Evolutionary conservation across 1,140 invertebrate species (phyloP).

Genomic region (Eupeodes corollae): DNA sequence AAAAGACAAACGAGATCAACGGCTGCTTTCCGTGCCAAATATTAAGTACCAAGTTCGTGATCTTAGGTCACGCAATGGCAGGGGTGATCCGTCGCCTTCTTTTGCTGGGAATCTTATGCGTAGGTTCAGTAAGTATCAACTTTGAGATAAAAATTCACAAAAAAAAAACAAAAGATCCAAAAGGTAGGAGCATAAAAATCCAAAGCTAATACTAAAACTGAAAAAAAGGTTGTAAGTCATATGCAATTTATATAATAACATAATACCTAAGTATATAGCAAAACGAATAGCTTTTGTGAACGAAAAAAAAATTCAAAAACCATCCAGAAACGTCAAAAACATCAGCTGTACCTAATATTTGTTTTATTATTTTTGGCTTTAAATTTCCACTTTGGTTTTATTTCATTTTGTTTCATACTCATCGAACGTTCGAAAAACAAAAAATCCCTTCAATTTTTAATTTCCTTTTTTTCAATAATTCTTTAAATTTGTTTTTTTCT

Average conservation of each 20-base stretch:
- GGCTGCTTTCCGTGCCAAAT: conserved; percentile 65
- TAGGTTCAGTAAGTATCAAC: conserved; percentile 71
- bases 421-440: too few relatives aligned
- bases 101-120: conserved; percentile 64
- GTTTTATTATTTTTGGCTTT: background rate
- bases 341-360: background rate
- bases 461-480: too few relatives aligned
- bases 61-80: conserved; percentile 17
- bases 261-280: background rate
- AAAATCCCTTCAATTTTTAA: too few relatives aligned
- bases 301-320: too few relatives aligned
- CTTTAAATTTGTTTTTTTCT: background rate
- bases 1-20: conserved; percentile 51
- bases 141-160: background rate
- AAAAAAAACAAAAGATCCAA: background rate
- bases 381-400: background rate
- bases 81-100: conserved; percentile 37
- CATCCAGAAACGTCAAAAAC: background rate
- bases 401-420: background rate
- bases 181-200: conserved; percentile 7
- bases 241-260: background rate
- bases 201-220: background rate
- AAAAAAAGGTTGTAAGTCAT: background rate
- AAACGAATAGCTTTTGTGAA: background rate
- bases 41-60: conserved; percentile 47